phyloP scores from a whole-genome alignment of 2,113 vertebrate genomes.

The Microtus pennsylvanicus region DNA sequence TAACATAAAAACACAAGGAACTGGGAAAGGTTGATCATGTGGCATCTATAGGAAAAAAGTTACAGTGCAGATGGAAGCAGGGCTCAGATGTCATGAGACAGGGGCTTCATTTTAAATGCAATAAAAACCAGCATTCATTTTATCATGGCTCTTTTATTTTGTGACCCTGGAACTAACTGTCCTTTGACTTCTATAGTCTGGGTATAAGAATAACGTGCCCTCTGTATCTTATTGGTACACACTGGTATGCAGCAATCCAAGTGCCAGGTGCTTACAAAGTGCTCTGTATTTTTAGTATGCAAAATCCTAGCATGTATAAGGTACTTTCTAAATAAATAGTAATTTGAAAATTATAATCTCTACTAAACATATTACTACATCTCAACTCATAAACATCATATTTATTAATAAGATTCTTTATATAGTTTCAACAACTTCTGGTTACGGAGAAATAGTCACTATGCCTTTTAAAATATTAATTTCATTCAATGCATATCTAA shows the following conservation, averaged over 20 bases:
- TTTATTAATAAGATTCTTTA: constrained; percentile 5
- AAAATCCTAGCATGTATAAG: neutral
- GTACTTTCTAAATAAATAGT: constrained; percentile 44
- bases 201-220: neutral
- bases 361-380: neutral
- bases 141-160: neutral
- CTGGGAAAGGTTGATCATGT: neutral
- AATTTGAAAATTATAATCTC: constrained; percentile 32
- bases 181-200: neutral
- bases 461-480: neutral
- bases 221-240: neutral
- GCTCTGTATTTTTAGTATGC: neutral
- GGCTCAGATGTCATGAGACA: neutral
- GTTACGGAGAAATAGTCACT: neutral
- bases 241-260: neutral
- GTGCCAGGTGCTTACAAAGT: neutral
- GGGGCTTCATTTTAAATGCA: neutral
- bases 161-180: constrained; percentile 6
- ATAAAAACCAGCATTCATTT: neutral
- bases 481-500: neutral
- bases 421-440: neutral
- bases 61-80: neutral
- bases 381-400: neutral
- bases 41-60: neutral
- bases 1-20: neutral